Conservation (phyloP, 2,797 vertebrate species). For the Hippoglossus hippoglossus region DNA sequence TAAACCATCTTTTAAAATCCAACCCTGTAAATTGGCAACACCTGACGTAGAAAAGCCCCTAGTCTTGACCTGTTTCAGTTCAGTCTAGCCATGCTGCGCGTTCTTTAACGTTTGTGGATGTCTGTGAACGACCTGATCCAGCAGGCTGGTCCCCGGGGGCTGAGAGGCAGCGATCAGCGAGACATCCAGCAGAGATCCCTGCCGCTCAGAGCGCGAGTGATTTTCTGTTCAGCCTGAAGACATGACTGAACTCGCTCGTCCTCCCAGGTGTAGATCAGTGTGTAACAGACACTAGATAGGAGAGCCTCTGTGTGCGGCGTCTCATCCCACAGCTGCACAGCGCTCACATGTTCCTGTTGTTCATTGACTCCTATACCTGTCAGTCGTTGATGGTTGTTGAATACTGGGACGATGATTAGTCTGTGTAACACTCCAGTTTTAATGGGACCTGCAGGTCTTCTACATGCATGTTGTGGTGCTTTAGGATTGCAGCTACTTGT, state of each 20-base stretch:
- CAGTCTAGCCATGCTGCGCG: not conserved
- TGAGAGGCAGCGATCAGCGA: conserved; percentile 83
- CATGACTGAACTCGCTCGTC: not conserved
- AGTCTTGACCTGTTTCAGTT: conserved; percentile 17
- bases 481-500: conserved; percentile 10
- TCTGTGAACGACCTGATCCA: conserved; percentile 1
- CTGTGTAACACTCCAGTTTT: conserved; percentile 48
- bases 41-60: conserved; percentile 7
- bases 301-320: not conserved
- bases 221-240: conserved; percentile 7
- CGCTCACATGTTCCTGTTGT: conserved; percentile 2
- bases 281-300: not conserved
- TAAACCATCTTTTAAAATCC: not conserved
- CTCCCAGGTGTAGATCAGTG: not conserved
- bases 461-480: conserved; percentile 20
- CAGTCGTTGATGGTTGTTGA: conserved; percentile 38
- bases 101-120: not conserved
- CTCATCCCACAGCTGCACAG: not conserved
- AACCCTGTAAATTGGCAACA: conserved; percentile 16
- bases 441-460: conserved; percentile 36
- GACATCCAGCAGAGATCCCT: conserved; percentile 56
- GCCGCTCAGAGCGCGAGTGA: conserved; percentile 12
- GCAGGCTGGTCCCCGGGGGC: not conserved
- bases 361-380: conserved; percentile 16
- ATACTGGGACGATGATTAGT: conserved; percentile 6